phyloP scores from a whole-genome alignment of 2,888 invertebrate species.

The Pogonocherus hispidulus region DNA sequence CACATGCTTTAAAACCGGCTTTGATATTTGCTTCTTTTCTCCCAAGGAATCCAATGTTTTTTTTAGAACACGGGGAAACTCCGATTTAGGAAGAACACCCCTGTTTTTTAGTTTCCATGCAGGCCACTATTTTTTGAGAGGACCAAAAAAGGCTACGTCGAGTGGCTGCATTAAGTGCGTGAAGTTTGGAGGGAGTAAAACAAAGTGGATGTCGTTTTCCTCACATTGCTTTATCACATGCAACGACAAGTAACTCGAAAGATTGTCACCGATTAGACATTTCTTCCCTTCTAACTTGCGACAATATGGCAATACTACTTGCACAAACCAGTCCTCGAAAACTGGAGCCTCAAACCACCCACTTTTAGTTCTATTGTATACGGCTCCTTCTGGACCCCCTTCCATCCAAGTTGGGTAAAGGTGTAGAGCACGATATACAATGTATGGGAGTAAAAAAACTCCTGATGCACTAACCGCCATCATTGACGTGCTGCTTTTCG shows the following conservation, averaged over 20 bases:
- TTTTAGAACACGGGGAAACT: not conserved
- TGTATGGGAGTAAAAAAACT: conserved; percentile 51
- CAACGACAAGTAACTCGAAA: conserved; percentile 49
- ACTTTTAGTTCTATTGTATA: conserved; percentile 60
- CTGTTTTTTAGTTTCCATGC: not conserved
- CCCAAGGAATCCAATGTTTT: not conserved
- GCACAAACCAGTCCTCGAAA: conserved; percentile 52
- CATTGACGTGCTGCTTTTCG: conserved; percentile 53
- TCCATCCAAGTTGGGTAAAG: conserved; percentile 61
- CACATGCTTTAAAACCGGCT: not conserved
- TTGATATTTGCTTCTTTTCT: not conserved
- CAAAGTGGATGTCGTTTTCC: conserved; percentile 60
- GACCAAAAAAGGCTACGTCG: conserved; percentile 44
- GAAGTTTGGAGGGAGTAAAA: conserved; percentile 58
- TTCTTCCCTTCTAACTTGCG: conserved; percentile 46
- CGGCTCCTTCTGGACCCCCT: conserved; percentile 59
- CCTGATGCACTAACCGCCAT: conserved; percentile 54
- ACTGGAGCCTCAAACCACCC: conserved; percentile 53
- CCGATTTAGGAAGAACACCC: not conserved
- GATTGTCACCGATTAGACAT: conserved; percentile 47
- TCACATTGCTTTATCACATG: conserved; percentile 56
- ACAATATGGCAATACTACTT: conserved; percentile 52
- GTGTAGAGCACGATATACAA: conserved; percentile 56
- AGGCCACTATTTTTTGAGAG: conserved; percentile 36
- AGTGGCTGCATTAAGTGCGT: conserved; percentile 58